Base-by-base conservation (phyloP, 2,797 vertebrate genomes). In the Takifugu ocellatus region DNA sequence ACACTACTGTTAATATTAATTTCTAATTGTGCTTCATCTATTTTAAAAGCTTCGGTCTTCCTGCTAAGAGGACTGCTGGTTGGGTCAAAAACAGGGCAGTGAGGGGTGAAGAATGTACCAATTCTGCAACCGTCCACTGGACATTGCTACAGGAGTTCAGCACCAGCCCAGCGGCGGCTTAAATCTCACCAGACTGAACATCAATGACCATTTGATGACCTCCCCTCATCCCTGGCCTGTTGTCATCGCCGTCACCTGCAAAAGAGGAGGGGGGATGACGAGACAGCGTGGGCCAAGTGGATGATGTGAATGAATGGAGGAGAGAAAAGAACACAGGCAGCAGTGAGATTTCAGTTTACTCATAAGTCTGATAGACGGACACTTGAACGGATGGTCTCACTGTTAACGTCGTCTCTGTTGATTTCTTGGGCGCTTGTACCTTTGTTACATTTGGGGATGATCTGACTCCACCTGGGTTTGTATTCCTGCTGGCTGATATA, bases 151-250 rank as follows among this genome's bases (percentile, higher is more conserved):
- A 21, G 21, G 21, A 21, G 21, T 8, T 6, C 26, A 27, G 26
- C 26, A 27, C 26, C 26, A 61, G 66, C 65, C 12, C 27, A 65
- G 60, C 36, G 49, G 47, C 60, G 72, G 53, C 14, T 24, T 51
- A 27, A 33, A 60, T 73, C 92, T 92, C 81, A 98, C 97, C 97
- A 72, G 96, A 97, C 74, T 98, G 96, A 74, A 99, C 95, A 75
- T 99, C 96, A 59, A 99, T 99, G 75, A 99, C 97, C 97, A 99
- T 99, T 84, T 99, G 97, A 90, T 99, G 97, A 54, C 97, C 97
- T 52, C 97, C 97, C 78, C 97, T 94, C 97, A 99, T 99, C 65
- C 97, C 97, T 0, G 97, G 97, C 53, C 97, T 83, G 84, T 94
- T 98, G 86, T 99, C 97, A 25, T 99, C 97, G 1, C 92, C 93